These are phyloP conservation scores for Psittacula echo DNA, from an alignment of 2,797 vertebrate species.

Conservation along the genomic window DNA sequence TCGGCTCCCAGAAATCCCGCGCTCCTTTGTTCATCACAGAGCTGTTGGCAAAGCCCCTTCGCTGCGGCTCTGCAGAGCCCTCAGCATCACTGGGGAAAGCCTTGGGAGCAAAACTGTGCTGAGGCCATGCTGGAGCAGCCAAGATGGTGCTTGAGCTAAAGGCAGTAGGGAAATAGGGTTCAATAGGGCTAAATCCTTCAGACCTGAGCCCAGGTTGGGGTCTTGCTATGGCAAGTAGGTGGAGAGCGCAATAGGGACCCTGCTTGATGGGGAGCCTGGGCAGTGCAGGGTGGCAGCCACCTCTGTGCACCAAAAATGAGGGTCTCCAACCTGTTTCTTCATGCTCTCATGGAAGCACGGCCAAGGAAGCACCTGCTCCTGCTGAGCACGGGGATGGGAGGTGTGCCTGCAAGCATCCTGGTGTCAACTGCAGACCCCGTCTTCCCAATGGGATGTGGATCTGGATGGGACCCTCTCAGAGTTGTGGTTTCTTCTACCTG, in stretches of 20 bases:
- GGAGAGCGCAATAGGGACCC: not conserved
- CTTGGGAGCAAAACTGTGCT: not conserved
- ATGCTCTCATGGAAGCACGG: fast-evolving
- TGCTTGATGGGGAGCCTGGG: not conserved
- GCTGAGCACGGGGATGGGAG: fast-evolving
- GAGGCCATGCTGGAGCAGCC: not conserved
- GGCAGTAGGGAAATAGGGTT: not conserved
- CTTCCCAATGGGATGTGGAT: fast-evolving
- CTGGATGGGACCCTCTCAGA: not conserved
- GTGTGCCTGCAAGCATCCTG: fast-evolving
- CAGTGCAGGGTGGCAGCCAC: not conserved
- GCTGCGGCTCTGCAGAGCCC: conserved; percentile 4
- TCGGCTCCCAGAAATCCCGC: not conserved
- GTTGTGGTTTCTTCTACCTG: not conserved
- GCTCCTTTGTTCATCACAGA: conserved; percentile 43
- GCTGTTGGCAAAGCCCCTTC: not conserved
- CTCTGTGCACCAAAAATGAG: not conserved
- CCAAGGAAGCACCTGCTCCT: not conserved
- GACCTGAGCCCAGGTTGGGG: fast-evolving
- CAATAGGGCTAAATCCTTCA: not conserved
- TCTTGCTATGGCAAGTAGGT: fast-evolving
- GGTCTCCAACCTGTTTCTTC: not conserved
- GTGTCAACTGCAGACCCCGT: fast-evolving
- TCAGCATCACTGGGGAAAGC: not conserved
- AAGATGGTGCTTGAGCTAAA: not conserved